Conservation (phyloP, 2,888 invertebrate genomes). For the Temnothorax unifasciatus region DNA sequence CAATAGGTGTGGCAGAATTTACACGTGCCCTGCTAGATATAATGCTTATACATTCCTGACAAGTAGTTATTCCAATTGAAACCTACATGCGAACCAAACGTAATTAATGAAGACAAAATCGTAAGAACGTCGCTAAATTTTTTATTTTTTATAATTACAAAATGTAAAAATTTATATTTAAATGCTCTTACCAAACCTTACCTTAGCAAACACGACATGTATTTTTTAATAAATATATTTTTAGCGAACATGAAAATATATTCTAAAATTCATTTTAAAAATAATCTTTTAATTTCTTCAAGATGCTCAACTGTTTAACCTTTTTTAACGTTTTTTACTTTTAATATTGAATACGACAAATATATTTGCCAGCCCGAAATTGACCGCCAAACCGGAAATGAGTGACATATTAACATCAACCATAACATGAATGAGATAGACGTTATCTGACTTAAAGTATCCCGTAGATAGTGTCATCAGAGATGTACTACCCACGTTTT, state of each 20-base stretch:
- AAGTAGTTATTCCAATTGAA: background rate
- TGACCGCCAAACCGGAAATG: background rate
- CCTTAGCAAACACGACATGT: background rate
- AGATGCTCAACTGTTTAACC: background rate
- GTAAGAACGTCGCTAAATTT: background rate
- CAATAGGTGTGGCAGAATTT: background rate
- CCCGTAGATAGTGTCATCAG: slow-evolving; percentile 39
- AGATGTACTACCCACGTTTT: slow-evolving; percentile 58
- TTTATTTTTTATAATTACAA: background rate
- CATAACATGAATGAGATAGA: slow-evolving; percentile 59
- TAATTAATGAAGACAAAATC: background rate
- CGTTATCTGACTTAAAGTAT: slow-evolving; percentile 53
- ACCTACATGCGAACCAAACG: background rate
- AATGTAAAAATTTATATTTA: slow-evolving; percentile 1
- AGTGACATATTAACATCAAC: background rate
- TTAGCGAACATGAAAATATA: background rate
- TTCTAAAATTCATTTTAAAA: background rate
- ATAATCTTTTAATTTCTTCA: background rate
- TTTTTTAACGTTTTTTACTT: background rate
- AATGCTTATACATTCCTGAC: background rate
- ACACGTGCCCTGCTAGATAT: background rate
- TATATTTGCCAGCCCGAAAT: background rate
- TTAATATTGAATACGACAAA: background rate
- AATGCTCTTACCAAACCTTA: background rate
- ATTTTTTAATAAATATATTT: background rate